Base-by-base conservation (phyloP, 1,140 invertebrate species). In the Melitaea cinxia region DNA sequence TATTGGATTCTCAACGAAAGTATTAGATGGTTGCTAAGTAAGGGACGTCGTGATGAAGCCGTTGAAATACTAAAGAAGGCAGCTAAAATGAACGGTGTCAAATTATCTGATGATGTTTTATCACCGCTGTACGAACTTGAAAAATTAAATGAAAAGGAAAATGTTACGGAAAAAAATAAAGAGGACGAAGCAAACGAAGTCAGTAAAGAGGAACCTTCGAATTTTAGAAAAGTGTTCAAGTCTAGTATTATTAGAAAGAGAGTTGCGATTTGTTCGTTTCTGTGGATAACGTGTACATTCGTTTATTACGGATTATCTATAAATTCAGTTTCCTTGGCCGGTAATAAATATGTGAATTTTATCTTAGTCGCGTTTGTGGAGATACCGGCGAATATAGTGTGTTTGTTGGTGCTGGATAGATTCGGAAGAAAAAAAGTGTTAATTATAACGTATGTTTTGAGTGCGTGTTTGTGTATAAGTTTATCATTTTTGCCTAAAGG, bases 1-100 rank as follows among this genome's bases (percentile, higher is more conserved):
- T 91, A 93, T 14, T 93, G 93, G 88, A 83, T 94, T 24, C 72
- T 95, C 3, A 94, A 94, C 7, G 94, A 95, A 82, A 95, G 94
- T 53, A 88, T 94, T 23, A 89, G 96, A 75, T 97, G 96, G 96
- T 87, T 97, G 2, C 76, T 97, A 33, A 94, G 94, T n/a, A 94
- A 95, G 69, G 83, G 82, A 9, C 70, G 79, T 9, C 62, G 77
- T 1, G 55, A 75, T 1, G 93, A 95, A 72, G 94, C 94, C 4
- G 90, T 91, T 42, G 78, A 79, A 10, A 92, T 95, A 33, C 77
- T 95, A 9, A 89, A 91, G 0, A 93, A 92, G 73, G 94, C 94
- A 14, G 94, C 94, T 0, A 92, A 91, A 72, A 93, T 95, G 54
- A 97, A 97, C 70, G 93, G 94, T 35, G 91, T 92, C 0, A 77